Evolutionary conservation across 1,140 invertebrate species (phyloP).

Genomic region (Archegozetes longisetosus): DNA sequence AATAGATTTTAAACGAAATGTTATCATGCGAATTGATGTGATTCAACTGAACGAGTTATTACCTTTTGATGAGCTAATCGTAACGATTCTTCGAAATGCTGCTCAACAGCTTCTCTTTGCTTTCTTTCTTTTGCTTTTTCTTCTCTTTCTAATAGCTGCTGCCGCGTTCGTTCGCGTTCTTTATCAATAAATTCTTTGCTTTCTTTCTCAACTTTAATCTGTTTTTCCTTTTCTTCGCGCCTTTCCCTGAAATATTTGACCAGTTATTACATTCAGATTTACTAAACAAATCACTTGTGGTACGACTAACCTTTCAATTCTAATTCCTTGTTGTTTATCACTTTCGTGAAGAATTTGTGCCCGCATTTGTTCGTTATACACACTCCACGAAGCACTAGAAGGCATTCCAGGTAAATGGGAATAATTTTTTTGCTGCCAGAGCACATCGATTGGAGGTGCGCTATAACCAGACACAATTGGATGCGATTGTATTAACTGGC

Average conservation of each 20-base stretch:
- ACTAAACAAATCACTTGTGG: no score
- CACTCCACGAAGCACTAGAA: constrained; percentile 26
- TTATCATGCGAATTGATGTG: background rate
- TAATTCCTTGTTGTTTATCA: background rate
- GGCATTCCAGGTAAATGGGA: constrained; percentile 26
- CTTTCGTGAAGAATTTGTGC: constrained; percentile 19
- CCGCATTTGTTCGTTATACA: constrained; percentile 21
- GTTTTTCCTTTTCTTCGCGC: constrained; percentile 36
- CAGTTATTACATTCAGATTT: no score
- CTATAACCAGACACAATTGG: constrained; percentile 9
- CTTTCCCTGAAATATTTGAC: constrained; percentile 27
- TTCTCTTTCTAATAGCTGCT: constrained; percentile 35
- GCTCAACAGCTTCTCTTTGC: constrained; percentile 54
- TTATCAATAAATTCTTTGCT: constrained; percentile 34
- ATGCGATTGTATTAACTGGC: constrained; percentile 14
- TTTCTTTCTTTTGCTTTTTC: constrained; percentile 45
- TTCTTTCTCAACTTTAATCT: constrained; percentile 33
- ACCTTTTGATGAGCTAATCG: constrained; percentile 66
- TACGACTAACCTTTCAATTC: background rate
- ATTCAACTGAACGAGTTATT: constrained; percentile 3
- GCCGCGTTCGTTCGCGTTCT: constrained; percentile 39
- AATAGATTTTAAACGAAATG: no score
- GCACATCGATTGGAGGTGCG: constrained; percentile 22
- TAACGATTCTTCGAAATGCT: constrained; percentile 76
- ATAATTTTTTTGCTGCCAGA: constrained; percentile 32